These are phyloP conservation scores for Yoshiicerus persimilis DNA, from an alignment of 1,140 invertebrate genomes.

Conservation along the genomic window DNA sequence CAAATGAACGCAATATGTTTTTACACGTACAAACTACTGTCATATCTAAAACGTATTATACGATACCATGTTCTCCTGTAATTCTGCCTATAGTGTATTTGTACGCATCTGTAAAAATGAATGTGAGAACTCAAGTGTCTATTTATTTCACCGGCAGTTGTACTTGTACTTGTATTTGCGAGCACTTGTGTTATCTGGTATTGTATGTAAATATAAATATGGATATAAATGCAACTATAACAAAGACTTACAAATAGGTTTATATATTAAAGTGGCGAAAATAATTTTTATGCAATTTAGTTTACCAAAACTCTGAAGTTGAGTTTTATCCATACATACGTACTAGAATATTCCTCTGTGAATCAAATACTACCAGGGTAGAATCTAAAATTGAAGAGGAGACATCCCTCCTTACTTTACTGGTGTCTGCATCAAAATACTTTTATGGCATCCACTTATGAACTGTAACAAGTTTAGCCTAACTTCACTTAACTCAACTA, in stretches of 20 bases:
- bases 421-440: background rate
- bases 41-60: background rate
- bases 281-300: background rate
- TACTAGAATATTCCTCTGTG: background rate
- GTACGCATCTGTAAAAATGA: background rate
- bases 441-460: conserved; percentile 10
- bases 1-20: background rate
- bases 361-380: too few species aligned
- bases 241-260: too few species aligned
- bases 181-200: too few species aligned
- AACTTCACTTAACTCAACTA: background rate
- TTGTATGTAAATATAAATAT: background rate
- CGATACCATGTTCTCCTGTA: background rate
- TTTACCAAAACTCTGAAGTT: background rate
- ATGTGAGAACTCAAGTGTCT: background rate
- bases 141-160: background rate
- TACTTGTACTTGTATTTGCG: background rate
- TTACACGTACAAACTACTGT: background rate
- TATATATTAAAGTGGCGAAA: too few species aligned
- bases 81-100: background rate
- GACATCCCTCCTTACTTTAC: background rate
- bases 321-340: background rate
- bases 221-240: background rate
- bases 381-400: background rate
- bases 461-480: conserved; percentile 1